Evolutionary conservation across 2,113 vertebrate species (phyloP), one percentile per base, ranked within the genome.

Genomic region (Lepidothrix coronata): DNA sequence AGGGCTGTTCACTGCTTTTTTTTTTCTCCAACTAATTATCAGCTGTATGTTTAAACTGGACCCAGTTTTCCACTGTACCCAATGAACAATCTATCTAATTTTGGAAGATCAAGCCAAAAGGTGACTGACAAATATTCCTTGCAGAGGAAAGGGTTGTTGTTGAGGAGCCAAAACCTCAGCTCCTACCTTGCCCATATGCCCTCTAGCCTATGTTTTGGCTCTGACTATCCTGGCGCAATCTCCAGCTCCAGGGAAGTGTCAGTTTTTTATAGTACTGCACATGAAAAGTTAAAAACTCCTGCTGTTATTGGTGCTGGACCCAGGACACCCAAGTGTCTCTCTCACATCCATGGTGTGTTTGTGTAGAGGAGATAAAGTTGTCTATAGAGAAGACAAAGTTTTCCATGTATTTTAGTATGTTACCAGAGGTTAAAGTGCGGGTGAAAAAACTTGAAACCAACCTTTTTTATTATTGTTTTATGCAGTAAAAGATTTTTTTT

Each of bases 151-250:
- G 6, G 16, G 4, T 1, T 51, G 11, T 4, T 24, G 24, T 9
- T 1, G 2, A 1, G 6, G 5, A 30, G 12, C 6, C 15, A 44
- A 89, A 88, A 54, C 4, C 11, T 67, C 48, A 31, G 6, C 20
- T 66, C 8, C 3, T 8, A 12, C 6, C 11, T 46, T 67, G 28
- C 12, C 33, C 0, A 0, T 6, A 15, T 58, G 12, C 3, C 3
- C 28, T 46, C 4, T 28, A 85, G 19, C 21, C 14, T 24, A 10
- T 1, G 1, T 11, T 22, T 63, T 68, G 30, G 4, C 28, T 51
- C 25, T 21, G 21, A 3, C 2, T 73, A 1, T n/a, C 5, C 24
- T 24, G 22, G 14, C 21, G 41, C 18, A 35, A 8, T 35, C 4
- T 43, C 7, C 12, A 57, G 3, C 11, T 59, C 22, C 2, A 2